These are phyloP conservation scores for Carapus acus DNA, from an alignment of 2,797 vertebrate species.

Conservation along the genomic window DNA sequence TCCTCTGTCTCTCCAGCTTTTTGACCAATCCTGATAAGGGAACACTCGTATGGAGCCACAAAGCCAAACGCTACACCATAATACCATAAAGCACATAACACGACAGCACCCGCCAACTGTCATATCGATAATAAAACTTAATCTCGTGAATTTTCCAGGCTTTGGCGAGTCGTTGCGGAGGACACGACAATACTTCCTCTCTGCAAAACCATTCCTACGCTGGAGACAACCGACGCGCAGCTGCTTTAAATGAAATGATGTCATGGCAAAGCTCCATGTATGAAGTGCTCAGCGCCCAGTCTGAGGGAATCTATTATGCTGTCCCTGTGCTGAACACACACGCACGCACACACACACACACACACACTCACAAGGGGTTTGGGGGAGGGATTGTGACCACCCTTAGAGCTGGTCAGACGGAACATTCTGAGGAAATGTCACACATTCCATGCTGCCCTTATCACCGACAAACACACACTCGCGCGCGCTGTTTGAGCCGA, in stretches of 20 bases:
- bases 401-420: slow-evolving; percentile 20
- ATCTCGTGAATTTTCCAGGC: too few relatives aligned
- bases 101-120: too few relatives aligned
- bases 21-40: not conserved
- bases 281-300: not conserved
- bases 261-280: too few relatives aligned
- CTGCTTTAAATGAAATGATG: not conserved
- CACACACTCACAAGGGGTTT: slow-evolving; percentile 1
- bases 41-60: too few relatives aligned
- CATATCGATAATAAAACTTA: too few relatives aligned
- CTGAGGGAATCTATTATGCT: too few relatives aligned
- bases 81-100: too few relatives aligned
- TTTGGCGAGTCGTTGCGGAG: too few relatives aligned
- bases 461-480: slow-evolving; percentile 33
- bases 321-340: slow-evolving; percentile 6
- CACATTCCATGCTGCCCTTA: slow-evolving; percentile 64
- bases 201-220: too few relatives aligned
- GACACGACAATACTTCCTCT: too few relatives aligned
- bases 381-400: slow-evolving; percentile 17
- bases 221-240: too few relatives aligned
- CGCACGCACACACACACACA: not conserved
- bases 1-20: not conserved
- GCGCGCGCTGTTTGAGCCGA: not conserved
- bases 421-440: slow-evolving; percentile 62
- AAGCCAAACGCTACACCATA: too few relatives aligned